These are phyloP conservation scores for Mormyrus proboscirostris DNA, from an alignment of 2,797 vertebrate genomes.

Conservation along the genomic window DNA sequence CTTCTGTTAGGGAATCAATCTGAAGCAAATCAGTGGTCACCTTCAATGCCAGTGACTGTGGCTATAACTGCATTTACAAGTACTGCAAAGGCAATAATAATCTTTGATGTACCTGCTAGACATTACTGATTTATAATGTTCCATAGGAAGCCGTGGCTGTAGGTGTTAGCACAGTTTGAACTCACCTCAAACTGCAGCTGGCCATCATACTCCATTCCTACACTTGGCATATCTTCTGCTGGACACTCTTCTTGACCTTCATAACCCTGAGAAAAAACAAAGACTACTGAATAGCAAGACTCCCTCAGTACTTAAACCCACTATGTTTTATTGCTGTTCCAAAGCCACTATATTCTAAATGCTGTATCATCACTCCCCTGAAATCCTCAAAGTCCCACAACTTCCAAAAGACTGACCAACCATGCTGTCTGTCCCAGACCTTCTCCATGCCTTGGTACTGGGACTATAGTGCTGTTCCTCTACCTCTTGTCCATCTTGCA, in stretches of 20 bases:
- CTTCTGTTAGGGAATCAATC: neutral
- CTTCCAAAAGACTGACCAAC: conserved; percentile 14
- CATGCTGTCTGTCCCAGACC: conserved; percentile 25
- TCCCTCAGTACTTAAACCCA: neutral
- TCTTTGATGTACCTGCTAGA: no score
- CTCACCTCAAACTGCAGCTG: conserved; percentile 24
- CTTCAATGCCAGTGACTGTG: neutral
- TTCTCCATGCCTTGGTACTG: conserved; percentile 8
- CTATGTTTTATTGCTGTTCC: neutral
- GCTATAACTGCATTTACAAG: neutral
- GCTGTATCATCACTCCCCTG: neutral
- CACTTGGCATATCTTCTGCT: neutral
- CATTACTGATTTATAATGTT: neutral
- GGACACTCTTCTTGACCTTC: conserved; percentile 13
- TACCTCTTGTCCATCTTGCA: neutral
- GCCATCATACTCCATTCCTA: conserved; percentile 16
- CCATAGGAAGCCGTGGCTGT: neutral
- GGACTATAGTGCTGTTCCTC: conserved; percentile 17
- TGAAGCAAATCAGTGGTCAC: neutral
- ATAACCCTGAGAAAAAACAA: conserved; percentile 2
- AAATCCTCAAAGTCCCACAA: neutral
- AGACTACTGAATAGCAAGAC: neutral
- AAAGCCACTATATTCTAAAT: neutral
- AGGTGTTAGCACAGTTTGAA: neutral
- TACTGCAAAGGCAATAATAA: no score